Evolutionary conservation across 92 coral and sea anemone genomes (phyloP), one percentile per base, ranked within the genome.

Genomic region (Siderastrea siderea): DNA sequence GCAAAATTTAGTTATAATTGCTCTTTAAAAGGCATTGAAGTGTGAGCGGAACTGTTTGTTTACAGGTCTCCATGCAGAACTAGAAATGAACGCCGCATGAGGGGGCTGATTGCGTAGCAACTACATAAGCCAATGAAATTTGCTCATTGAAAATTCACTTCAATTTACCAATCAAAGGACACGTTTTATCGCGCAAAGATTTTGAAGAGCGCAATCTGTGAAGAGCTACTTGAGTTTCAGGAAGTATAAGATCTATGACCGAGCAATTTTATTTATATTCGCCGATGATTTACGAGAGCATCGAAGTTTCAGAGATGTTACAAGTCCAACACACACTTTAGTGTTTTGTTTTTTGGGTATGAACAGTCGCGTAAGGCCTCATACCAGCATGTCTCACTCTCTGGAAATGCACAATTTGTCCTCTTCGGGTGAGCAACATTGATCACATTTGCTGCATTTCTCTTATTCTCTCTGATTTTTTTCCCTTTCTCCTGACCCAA

Each of bases 351-450:
- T 49, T 7, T 60, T 60, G 78, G 87, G 1, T 49, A 84, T 84
- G 87, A 61, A 5, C 80, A 67, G 87, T 15, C 80, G 87, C 49
- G 80, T 84, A 15, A 26, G 71, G 13, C 87, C 87, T 13, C 12
- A 9, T 3, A 13, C 46, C 81, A 64, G 14, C 48, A 84, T 82
- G 72, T 48, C 83, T 26, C 52, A 46, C 3, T 79, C 83, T 14
- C 1, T 67, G 80, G 87, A 84, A 65, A 50, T 84, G 87, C 73
- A 59, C 15, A 17, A 72, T 43, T 12, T 72, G 62, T 0, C 19
- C 53, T 63, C 83, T 7, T 11, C 60, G 3, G 79, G 82, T 77
- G 46, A 61, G 17, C 10, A 47, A 47, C 57, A 6, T 77, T 8
- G 7, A 53, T 75, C 10, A 7, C 19, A 10, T 76, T 8, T 3